phyloP scores from a whole-genome alignment of 1,140 invertebrate species.

The Dolichoris vasculosae region DNA sequence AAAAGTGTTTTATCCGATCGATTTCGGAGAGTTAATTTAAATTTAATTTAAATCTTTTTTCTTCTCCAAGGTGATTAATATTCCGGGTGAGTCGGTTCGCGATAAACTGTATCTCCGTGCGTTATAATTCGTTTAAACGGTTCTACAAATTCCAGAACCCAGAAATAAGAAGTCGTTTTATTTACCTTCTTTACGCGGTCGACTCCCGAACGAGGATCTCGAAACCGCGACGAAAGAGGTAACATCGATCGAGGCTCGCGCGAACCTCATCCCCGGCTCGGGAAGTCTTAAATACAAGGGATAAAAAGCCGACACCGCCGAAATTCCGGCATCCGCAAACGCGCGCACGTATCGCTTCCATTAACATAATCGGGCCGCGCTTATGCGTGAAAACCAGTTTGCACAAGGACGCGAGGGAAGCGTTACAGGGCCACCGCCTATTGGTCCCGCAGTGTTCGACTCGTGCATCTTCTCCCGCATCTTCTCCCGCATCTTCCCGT shows the following conservation, averaged over 20 bases:
- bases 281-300: no score
- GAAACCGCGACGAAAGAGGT: constrained; percentile 21
- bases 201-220: background rate
- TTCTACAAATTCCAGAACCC: background rate
- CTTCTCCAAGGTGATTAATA: no score
- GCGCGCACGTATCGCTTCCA: constrained; percentile 51
- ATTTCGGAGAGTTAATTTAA: no score
- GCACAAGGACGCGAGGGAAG: constrained; percentile 70
- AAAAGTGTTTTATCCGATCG: no score
- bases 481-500: background rate
- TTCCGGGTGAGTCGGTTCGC: no score
- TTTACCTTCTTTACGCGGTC: background rate
- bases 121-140: background rate
- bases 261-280: background rate
- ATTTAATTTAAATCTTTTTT: no score
- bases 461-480: no score
- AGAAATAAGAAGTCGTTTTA: background rate
- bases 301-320: constrained; percentile 32
- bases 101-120: background rate
- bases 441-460: no score
- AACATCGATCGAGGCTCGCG: constrained; percentile 22
- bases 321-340: constrained; percentile 19
- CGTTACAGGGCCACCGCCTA: constrained; percentile 53
- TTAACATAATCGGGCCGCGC: constrained; percentile 73
- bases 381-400: constrained; percentile 71